Evolutionary conservation across 2,888 invertebrate genomes (phyloP).

Genomic region (Magallana nippona): DNA sequence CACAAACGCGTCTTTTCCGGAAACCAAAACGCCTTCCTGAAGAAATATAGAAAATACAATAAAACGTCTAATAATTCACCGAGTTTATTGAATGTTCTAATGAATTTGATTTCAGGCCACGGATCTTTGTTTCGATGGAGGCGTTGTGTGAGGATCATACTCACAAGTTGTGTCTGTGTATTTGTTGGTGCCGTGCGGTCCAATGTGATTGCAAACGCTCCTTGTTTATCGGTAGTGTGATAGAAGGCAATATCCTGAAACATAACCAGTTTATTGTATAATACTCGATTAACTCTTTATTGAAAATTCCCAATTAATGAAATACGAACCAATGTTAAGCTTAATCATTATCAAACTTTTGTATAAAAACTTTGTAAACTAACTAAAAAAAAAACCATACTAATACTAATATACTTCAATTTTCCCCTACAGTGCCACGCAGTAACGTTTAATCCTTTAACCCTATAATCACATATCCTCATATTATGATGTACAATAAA

Average conservation of each 20-base stretch:
- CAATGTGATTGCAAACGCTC: slow-evolving; percentile 46
- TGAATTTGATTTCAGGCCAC: too few species aligned
- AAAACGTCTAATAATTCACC: too few species aligned
- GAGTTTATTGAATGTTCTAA: too few species aligned
- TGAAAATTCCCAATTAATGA: too few species aligned
- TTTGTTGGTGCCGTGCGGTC: slow-evolving; percentile 24
- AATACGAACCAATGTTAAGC: too few species aligned
- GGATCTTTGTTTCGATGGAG: not conserved
- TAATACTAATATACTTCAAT: too few species aligned
- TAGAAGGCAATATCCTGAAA: slow-evolving; percentile 50
- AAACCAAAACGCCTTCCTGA: slow-evolving; percentile 59
- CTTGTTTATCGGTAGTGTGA: slow-evolving; percentile 46
- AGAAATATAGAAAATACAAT: not conserved
- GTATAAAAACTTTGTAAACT: not conserved
- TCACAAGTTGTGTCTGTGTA: slow-evolving; percentile 34
- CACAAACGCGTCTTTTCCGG: slow-evolving; percentile 48
- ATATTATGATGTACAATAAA: too few species aligned
- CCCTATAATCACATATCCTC: too few species aligned
- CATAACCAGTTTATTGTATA: not conserved
- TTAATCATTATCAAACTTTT: not conserved
- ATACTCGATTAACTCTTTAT: too few species aligned
- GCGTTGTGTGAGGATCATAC: not conserved
- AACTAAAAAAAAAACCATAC: too few species aligned
- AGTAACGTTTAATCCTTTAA: too few species aligned
- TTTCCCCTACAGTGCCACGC: too few species aligned